Percentiles rank a stretch among this genome's conserved stretches.
These are phyloP conservation scores for Hofmannophila pseudospretella DNA, from an alignment of 2,888 invertebrate genomes.

Conservation along the genomic window DNA sequence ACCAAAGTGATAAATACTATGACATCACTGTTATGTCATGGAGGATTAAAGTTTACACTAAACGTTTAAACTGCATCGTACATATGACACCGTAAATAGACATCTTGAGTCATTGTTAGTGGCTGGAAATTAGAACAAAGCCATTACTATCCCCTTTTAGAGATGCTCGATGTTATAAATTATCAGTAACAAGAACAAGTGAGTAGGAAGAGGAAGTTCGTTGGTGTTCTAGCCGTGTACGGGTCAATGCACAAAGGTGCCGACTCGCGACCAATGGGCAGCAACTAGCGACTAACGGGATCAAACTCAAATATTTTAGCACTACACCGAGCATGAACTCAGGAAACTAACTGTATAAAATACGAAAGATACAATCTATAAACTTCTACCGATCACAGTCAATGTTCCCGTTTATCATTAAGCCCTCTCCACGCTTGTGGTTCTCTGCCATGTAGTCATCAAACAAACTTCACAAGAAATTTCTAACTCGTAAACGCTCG, in stretches of 20 bases:
- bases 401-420: conserved; percentile 29
- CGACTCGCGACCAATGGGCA: conserved; percentile 34
- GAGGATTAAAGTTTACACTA: not conserved
- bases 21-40: too few species aligned
- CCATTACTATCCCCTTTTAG: too few species aligned
- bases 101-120: too few species aligned
- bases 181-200: conserved; percentile 39
- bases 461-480: conserved; percentile 28
- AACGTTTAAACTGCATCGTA: not conserved
- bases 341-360: conserved; percentile 23
- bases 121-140: too few species aligned
- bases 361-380: conserved; percentile 7
- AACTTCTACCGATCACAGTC: conserved; percentile 6
- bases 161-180: too few species aligned
- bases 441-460: conserved; percentile 23
- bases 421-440: conserved; percentile 10
- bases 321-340: conserved; percentile 24
- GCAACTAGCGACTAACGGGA: conserved; percentile 44
- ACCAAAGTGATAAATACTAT: too few species aligned
- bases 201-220: conserved; percentile 54
- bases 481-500: conserved; percentile 30
- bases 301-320: conserved; percentile 54
- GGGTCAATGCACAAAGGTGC: conserved; percentile 71
- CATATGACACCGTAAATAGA: too few species aligned
- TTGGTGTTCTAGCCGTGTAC: conserved; percentile 53